A percentile compares a stretch with the other conserved stretches of the same genome.
Evolutionary conservation across 2,113 vertebrate species (phyloP).

Genomic region (Petrocephalus zakoni): DNA sequence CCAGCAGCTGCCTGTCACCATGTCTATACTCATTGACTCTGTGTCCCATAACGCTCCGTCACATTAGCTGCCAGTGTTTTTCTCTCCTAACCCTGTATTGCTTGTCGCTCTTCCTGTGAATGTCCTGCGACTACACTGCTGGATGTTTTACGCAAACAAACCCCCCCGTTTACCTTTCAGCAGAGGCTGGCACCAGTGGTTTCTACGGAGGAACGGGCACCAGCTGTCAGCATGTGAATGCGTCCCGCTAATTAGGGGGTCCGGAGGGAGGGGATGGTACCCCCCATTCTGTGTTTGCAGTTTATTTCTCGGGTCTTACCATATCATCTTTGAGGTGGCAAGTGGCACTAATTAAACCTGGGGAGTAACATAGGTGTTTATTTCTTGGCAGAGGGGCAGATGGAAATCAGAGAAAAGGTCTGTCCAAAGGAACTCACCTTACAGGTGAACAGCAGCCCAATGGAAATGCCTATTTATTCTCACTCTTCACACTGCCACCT

Average conservation of each 20-base stretch:
- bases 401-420: background rate
- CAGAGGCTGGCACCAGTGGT: background rate
- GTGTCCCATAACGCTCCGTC: background rate
- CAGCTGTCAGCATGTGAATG: slow-evolving; percentile 1
- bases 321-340: background rate
- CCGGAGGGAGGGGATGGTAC: background rate
- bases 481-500: background rate
- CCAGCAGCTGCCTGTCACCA: background rate
- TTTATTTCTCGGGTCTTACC: background rate
- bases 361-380: background rate
- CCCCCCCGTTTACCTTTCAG: background rate
- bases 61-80: background rate
- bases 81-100: background rate
- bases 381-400: background rate
- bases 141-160: background rate
- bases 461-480: background rate
- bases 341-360: slow-evolving; percentile 2
- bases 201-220: background rate
- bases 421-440: background rate
- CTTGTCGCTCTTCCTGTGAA: background rate
- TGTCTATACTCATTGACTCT: background rate
- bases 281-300: background rate
- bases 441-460: background rate
- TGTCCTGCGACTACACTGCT: background rate
- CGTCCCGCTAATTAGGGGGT: background rate